A percentile compares a stretch with the other conserved stretches of the same genome.
phyloP scores from a whole-genome alignment of 2,888 invertebrate species.

The Nymphalis c-album region DNA sequence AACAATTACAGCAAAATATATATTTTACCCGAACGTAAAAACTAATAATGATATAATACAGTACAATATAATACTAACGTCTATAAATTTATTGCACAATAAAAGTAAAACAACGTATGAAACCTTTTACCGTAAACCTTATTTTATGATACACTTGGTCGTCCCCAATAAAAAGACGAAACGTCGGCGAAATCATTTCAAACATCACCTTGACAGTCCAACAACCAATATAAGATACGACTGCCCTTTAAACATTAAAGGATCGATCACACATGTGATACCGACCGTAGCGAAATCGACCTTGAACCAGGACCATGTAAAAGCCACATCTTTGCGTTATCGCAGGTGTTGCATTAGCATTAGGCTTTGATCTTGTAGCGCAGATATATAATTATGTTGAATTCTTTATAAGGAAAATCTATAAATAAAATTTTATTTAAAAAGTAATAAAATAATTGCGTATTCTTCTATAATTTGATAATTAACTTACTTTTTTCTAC shows the following conservation, averaged over 20 bases:
- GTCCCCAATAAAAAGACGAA: constrained; percentile 32
- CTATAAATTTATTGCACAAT: constrained; percentile 28
- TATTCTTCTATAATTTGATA: too few relatives aligned
- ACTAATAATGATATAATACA: not conserved
- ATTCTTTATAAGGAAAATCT: too few relatives aligned
- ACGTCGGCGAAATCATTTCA: constrained; percentile 30
- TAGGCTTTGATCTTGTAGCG: too few relatives aligned
- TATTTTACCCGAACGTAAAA: not conserved
- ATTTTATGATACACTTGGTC: constrained; percentile 37
- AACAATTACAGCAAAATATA: not conserved
- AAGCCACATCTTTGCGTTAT: too few relatives aligned
- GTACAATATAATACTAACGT: constrained; percentile 21
- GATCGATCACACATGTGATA: not conserved
- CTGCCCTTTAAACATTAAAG: not conserved
- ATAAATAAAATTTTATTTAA: too few relatives aligned
- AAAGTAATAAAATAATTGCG: too few relatives aligned
- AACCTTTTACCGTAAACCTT: constrained; percentile 39
- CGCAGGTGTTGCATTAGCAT: too few relatives aligned
- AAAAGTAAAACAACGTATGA: constrained; percentile 34
- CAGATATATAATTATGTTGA: too few relatives aligned
- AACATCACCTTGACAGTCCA: constrained; percentile 33
- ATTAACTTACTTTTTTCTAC: too few relatives aligned
- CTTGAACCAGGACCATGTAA: too few relatives aligned
- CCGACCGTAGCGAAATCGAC: not conserved
- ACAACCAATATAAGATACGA: constrained; percentile 11